Conservation (phyloP, 2,888 invertebrate genomes). For the Thysanoteuthis rhombus region DNA sequence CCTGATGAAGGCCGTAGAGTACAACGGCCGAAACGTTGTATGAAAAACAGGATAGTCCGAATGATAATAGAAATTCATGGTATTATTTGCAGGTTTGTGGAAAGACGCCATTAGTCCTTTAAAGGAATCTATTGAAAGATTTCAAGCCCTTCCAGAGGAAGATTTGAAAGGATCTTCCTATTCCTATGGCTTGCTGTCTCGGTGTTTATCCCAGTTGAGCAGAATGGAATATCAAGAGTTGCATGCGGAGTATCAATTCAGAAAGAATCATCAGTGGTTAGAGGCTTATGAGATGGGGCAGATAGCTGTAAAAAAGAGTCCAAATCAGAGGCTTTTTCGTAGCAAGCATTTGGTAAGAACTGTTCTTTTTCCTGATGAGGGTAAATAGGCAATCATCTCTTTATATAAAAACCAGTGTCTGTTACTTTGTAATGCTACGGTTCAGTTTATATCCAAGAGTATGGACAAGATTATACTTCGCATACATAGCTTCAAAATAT, state of each 20-base stretch:
- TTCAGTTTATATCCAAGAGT: no score
- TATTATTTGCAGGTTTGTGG: constrained; percentile 38
- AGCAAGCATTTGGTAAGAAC: constrained; percentile 19
- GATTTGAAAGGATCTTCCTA: constrained; percentile 42
- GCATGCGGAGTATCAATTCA: constrained; percentile 34
- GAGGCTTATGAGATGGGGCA: constrained; percentile 38
- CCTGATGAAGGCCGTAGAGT: no score
- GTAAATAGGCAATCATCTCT: background rate
- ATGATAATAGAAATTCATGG: no score
- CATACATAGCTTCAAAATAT: no score
- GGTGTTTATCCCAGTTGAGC: constrained; percentile 37
- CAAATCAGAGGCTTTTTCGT: background rate
- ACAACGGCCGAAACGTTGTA: no score
- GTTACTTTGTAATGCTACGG: no score
- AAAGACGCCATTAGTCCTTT: constrained; percentile 40
- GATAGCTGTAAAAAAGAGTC: constrained; percentile 17
- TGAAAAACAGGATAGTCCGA: no score
- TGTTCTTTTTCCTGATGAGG: no score
- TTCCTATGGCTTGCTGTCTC: constrained; percentile 38
- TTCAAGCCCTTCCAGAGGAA: constrained; percentile 33
- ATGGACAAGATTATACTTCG: no score
- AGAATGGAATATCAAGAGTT: constrained; percentile 36
- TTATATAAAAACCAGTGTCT: no score
- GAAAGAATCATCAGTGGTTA: constrained; percentile 35
- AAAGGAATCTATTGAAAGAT: constrained; percentile 37